Evolutionary conservation across 2,797 vertebrate species (phyloP).

Genomic region (Arremon brunneinucha): DNA sequence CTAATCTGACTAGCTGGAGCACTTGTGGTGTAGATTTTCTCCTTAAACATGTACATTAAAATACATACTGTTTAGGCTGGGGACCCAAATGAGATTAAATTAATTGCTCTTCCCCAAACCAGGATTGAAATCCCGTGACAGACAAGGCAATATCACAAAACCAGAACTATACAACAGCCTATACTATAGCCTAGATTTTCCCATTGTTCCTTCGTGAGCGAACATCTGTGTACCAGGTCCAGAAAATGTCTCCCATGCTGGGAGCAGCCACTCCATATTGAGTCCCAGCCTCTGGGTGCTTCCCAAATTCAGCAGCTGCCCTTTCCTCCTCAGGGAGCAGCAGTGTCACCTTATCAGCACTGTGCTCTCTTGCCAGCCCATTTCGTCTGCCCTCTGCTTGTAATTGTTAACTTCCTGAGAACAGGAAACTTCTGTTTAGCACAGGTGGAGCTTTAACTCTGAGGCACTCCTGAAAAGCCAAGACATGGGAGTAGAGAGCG

Average conservation of each 20-base stretch:
- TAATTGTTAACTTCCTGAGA: conserved; percentile 73
- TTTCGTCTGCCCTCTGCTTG: conserved; percentile 52
- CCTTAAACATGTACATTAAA: background rate
- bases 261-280: background rate
- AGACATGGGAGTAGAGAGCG: background rate
- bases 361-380: background rate
- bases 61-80: background rate
- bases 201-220: background rate
- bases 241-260: background rate
- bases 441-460: conserved; percentile 57
- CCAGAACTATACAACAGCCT: fast-evolving
- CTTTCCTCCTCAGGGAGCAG: conserved; percentile 5
- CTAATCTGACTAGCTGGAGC: background rate
- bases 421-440: conserved; percentile 59
- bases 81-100: background rate
- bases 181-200: background rate
- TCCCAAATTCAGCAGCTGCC: background rate
- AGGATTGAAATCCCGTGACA: background rate
- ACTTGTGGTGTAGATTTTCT: background rate
- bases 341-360: background rate
- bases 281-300: background rate
- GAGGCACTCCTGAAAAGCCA: background rate
- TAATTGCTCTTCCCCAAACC: background rate
- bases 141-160: background rate
- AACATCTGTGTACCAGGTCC: background rate